These are phyloP conservation scores for Psilopogon haemacephalus DNA, from an alignment of 2,113 vertebrate species.

Conservation along the genomic window DNA sequence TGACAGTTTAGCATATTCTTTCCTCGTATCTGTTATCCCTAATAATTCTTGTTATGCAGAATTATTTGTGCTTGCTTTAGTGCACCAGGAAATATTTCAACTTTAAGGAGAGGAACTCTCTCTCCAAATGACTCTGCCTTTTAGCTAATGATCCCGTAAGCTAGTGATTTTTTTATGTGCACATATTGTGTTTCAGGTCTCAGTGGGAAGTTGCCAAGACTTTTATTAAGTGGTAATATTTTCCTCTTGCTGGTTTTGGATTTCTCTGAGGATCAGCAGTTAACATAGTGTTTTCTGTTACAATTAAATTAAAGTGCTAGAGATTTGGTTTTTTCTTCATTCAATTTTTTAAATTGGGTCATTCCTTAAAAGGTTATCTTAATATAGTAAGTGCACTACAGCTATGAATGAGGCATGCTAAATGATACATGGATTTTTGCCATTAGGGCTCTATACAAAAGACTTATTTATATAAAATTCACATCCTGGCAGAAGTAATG, in stretches of 20 bases:
- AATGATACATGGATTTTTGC: slow-evolving; percentile 42
- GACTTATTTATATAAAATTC: neutral
- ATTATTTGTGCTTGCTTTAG: slow-evolving; percentile 19
- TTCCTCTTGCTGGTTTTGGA: slow-evolving; percentile 62
- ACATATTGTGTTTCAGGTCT: slow-evolving; percentile 49
- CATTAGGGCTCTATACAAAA: slow-evolving; percentile 9
- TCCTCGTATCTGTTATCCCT: neutral
- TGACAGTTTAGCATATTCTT: neutral
- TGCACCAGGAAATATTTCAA: neutral
- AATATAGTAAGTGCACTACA: slow-evolving; percentile 74
- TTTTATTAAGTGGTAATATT: slow-evolving; percentile 70
- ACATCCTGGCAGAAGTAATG: neutral
- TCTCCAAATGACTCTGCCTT: slow-evolving; percentile 59
- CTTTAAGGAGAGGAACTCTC: slow-evolving; percentile 42
- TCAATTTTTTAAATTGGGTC: slow-evolving; percentile 71
- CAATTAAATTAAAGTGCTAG: slow-evolving; percentile 70
- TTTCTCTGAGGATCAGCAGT: slow-evolving; percentile 71
- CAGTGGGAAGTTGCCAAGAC: slow-evolving; percentile 54
- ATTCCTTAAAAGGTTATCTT: slow-evolving; percentile 70
- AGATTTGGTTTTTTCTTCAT: slow-evolving; percentile 69
- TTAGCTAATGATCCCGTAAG: slow-evolving; percentile 71
- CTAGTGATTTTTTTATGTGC: slow-evolving; percentile 60
- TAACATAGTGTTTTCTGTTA: slow-evolving; percentile 65
- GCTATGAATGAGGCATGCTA: slow-evolving; percentile 36
- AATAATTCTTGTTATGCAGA: neutral